phyloP scores from a whole-genome alignment of 2,113 vertebrate species.

The Galeopterus variegatus region DNA sequence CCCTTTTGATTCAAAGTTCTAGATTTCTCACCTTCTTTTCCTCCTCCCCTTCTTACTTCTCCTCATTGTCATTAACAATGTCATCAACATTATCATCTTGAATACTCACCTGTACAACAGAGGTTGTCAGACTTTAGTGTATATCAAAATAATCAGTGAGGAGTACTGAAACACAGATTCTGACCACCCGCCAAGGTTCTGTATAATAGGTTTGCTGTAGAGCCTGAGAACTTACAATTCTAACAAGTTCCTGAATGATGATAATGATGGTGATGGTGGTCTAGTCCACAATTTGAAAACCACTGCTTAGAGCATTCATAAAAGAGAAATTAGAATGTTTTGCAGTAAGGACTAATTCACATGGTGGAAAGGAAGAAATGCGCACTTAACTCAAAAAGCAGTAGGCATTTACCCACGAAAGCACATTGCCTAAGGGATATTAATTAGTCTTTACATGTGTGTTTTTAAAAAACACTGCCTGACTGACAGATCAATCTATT shows the following conservation, averaged over 20 bases:
- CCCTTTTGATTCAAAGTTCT: not conserved
- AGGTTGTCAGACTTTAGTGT: not conserved
- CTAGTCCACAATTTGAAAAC: not conserved
- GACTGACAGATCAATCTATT: not conserved
- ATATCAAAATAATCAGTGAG: not conserved
- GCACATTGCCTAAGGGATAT: not conserved
- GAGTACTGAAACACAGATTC: not conserved
- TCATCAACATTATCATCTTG: not conserved
- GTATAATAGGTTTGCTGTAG: not conserved
- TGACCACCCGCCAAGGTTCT: not conserved
- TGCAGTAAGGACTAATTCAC: not conserved
- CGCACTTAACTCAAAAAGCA: not conserved
- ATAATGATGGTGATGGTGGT: not conserved
- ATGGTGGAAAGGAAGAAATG: not conserved
- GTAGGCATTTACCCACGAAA: not conserved
- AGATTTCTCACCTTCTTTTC: not conserved
- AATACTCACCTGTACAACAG: not conserved
- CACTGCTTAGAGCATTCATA: not conserved
- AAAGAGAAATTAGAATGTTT: not conserved
- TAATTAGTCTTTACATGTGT: not conserved
- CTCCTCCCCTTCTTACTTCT: not conserved
- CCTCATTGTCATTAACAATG: not conserved
- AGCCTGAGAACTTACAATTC: not conserved
- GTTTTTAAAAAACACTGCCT: constrained; percentile 42
- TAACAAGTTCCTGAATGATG: not conserved